Evolutionary conservation across 1,140 invertebrate genomes (phyloP), one percentile per base, ranked within the genome.

Genomic region (Papilio helenus): DNA sequence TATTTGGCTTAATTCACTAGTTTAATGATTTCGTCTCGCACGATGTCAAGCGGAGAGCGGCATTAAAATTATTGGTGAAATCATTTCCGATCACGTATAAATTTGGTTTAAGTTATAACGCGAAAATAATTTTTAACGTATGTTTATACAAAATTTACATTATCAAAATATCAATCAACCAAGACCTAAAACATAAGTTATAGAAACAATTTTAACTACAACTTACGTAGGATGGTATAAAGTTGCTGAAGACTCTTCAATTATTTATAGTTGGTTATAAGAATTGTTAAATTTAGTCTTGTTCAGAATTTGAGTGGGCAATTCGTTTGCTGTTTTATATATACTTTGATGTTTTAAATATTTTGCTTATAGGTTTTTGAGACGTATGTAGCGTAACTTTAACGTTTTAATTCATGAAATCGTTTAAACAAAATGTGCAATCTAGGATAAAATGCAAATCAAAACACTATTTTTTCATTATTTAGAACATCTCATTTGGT

Each of bases 401-500:
- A 7, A 16, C 65, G 4, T 16, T 20, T 23, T 3, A 16, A 68
- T 23, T 58, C 2, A 58, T 2, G 12, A 10, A 3, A 23, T 65
- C 2, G 9, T 65, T 65, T 9, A 10, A 26, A 3, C 18, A 7
- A 16, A 1, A 65, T 16, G 3, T 26, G 23, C n/a, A 42, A 39
- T 71, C 18, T 18, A 12, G 16, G n/a, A 20, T 44, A 42, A 42
- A 16, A 72, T 7, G 8, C 34, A 42, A 72, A 72, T 72, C 68
- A 72, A 72, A 42, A n/a, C 34, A 14, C 8, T 71, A n/a, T 71
- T 71, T 71, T 39, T 8, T 7, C 0, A 39, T 42, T 74, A 74
- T 49, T 73, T 73, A 46, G 44, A 23, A 73, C 72, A 44, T 46
- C 44, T 74, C 72, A 74, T 74, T 29, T 51, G 2, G 72, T 74